Evolutionary conservation across 2,113 vertebrate species (phyloP).

Genomic region (Chauna torquata): DNA sequence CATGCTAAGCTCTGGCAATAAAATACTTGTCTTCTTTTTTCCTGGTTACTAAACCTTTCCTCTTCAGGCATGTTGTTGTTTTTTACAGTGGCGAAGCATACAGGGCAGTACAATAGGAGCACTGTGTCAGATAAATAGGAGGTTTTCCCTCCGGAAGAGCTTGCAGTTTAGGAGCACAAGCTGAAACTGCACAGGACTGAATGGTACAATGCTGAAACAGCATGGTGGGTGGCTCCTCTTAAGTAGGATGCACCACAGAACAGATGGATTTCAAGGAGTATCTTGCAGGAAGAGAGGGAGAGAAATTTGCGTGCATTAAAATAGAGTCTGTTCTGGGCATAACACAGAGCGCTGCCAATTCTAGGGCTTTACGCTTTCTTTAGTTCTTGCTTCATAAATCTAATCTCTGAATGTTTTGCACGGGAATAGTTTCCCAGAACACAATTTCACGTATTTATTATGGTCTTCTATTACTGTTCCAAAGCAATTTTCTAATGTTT

Average conservation of each 20-base stretch:
- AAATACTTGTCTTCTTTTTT: background rate
- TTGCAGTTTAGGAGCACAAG: background rate
- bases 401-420: background rate
- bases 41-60: background rate
- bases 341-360: background rate
- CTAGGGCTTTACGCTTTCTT: background rate
- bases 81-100: background rate
- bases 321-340: background rate
- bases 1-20: background rate
- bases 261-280: conserved; percentile 14
- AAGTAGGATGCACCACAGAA: background rate
- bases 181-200: background rate
- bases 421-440: background rate
- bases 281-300: background rate
- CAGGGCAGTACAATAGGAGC: background rate
- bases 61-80: background rate
- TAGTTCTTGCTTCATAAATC: background rate
- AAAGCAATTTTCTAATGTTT: background rate
- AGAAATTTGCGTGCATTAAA: background rate
- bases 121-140: background rate
- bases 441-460: background rate
- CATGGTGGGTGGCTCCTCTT: background rate
- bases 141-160: background rate
- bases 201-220: background rate
- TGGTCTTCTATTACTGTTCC: background rate